Evolutionary conservation across 2,113 vertebrate species (phyloP), one percentile per base, ranked within the genome.

Genomic region (Ancistrus triradiatus): DNA sequence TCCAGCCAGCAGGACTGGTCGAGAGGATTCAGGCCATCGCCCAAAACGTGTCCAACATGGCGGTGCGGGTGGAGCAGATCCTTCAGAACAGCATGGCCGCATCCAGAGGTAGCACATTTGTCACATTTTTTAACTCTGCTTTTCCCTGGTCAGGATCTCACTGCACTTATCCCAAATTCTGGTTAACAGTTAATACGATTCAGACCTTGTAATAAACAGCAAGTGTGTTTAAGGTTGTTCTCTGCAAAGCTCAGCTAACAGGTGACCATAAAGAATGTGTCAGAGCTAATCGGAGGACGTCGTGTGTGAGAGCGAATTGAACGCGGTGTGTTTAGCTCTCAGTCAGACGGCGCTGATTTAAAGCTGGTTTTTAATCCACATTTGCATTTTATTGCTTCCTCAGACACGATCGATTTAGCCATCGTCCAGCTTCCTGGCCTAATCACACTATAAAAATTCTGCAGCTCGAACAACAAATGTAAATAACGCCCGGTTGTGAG

Each of bases 21-120:
- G 95, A 98, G 80, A 88, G 90, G 72, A 97, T 98, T 84, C 93
- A 98, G 82, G 93, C 93, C 72, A 96, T 98, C 14, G 95, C 96
- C 58, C 96, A 97, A 80, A 98, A 98, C 2, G 93, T 98, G 75
- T 97, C 95, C 0, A 93, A 96, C 77, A 95, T 97, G 1, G 94
- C 93, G 0, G 76, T 89, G 59, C 93, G 93, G 74, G 91, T 98
- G 74, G 95, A 98, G 81, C 94, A 96, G 86, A 94, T 98, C 72
- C 88, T 98, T 6, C 90, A 91, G 53, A 93, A 90, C 78, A 95
- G 88, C 78, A 83, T 94, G 59, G 80, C 91, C 22, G 88, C 77
- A 0, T 85, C 82, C 75, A 91, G 89, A 87, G 90, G 94, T 95
- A 74, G 2, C 37, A 10, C n/a, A n/a, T n/a, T n/a, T n/a, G n/a